phyloP scores from a whole-genome alignment of 2,888 invertebrate genomes.

The Hetaerina titia region DNA sequence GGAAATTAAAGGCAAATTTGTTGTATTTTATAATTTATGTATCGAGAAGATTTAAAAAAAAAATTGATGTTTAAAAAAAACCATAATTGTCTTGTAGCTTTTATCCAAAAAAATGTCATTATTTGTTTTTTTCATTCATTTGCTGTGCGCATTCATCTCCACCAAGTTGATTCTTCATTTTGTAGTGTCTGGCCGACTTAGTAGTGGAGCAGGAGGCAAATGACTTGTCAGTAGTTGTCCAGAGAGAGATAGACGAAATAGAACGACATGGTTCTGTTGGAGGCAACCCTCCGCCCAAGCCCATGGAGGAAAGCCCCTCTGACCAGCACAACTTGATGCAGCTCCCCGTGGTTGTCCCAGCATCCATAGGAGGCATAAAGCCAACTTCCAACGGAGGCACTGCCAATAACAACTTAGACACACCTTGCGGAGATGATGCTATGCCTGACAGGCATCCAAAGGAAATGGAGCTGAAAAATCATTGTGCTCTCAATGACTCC shows the following conservation, averaged over 20 bases:
- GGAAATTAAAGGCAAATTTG: too few species aligned
- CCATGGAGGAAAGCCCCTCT: slow-evolving; percentile 36
- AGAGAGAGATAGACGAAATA: slow-evolving; percentile 39
- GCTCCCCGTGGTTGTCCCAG: slow-evolving; percentile 47
- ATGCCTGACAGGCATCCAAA: slow-evolving; percentile 46
- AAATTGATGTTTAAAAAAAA: too few species aligned
- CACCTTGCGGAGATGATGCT: slow-evolving; percentile 49
- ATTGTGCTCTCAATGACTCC: slow-evolving; percentile 2
- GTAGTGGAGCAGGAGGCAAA: slow-evolving; percentile 32
- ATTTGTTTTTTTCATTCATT: too few species aligned
- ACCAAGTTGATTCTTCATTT: neutral
- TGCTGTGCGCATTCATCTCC: too few species aligned
- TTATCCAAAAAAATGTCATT: too few species aligned
- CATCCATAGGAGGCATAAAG: neutral
- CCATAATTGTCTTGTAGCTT: too few species aligned
- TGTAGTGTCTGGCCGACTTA: slow-evolving; percentile 55
- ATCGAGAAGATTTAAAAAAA: too few species aligned
- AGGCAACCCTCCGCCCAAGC: neutral
- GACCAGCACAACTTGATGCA: slow-evolving; percentile 1
- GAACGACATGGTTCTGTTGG: slow-evolving; percentile 1
- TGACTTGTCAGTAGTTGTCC: slow-evolving; percentile 49
- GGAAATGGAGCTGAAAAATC: slow-evolving; percentile 29
- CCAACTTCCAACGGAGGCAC: slow-evolving; percentile 30
- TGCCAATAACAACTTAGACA: slow-evolving; percentile 43
- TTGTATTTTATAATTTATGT: too few species aligned